phyloP scores from a whole-genome alignment of 1,140 invertebrate species.

The Calephelis virginiensis region DNA sequence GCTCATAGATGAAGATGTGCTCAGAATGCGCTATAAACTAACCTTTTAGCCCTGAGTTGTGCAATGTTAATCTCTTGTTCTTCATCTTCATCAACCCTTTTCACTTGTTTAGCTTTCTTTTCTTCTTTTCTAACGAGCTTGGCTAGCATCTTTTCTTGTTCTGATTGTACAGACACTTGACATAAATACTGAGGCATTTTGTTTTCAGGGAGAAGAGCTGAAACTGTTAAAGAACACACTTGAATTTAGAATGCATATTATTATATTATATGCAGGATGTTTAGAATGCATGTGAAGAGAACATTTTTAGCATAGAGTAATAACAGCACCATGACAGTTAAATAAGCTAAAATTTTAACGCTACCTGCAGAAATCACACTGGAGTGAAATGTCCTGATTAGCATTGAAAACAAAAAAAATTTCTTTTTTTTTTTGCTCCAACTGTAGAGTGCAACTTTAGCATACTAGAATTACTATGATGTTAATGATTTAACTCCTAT shows the following conservation, averaged over 20 bases:
- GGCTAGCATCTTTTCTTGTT: slow-evolving; percentile 88
- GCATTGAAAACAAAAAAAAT: neutral
- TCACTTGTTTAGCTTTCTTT: slow-evolving; percentile 83
- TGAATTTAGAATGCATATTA: too few species aligned
- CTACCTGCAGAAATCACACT: neutral
- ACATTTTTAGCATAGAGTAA: too few species aligned
- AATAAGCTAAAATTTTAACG: neutral
- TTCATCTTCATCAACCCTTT: slow-evolving; percentile 78
- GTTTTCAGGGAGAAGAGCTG: slow-evolving; percentile 83
- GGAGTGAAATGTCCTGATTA: neutral
- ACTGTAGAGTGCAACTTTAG: too few species aligned
- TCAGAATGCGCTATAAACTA: neutral
- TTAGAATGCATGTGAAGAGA: too few species aligned
- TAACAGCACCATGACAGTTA: too few species aligned
- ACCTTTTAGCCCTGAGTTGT: slow-evolving; percentile 62
- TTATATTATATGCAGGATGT: too few species aligned
- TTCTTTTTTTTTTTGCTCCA: neutral
- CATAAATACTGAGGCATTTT: slow-evolving; percentile 83
- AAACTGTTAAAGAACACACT: slow-evolving; percentile 35
- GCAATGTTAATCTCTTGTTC: slow-evolving; percentile 64
- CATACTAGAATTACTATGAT: too few species aligned
- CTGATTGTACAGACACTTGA: slow-evolving; percentile 90
- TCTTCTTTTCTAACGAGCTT: slow-evolving; percentile 94
- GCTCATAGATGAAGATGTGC: too few species aligned
- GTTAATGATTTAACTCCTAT: too few species aligned